A percentile compares a stretch with the other conserved stretches of the same genome.
Evolutionary conservation across 2,113 vertebrate genomes (phyloP).

Genomic region (Anseranas semipalmata): DNA sequence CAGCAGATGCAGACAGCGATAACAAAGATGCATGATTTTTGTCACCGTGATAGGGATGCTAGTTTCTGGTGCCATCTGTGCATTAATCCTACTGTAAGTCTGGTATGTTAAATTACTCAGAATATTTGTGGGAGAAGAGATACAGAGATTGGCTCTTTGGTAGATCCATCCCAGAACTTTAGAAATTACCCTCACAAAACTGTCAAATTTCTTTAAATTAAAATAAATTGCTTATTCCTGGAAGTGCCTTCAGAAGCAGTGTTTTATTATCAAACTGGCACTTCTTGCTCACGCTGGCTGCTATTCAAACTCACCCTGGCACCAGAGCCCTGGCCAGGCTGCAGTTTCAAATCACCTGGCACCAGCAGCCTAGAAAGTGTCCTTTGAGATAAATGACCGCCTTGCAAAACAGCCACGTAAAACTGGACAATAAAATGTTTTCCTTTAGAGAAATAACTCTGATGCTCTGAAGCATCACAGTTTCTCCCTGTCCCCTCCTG

Average conservation of each 20-base stretch:
- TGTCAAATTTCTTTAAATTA: constrained; percentile 49
- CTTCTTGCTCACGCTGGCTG: constrained; percentile 3
- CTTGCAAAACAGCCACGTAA: constrained; percentile 31
- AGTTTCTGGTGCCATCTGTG: not conserved
- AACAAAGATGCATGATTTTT: constrained; percentile 5
- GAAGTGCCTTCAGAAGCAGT: constrained; percentile 3
- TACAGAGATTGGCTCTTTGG: not conserved
- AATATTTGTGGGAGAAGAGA: not conserved
- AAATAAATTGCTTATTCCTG: constrained; percentile 27
- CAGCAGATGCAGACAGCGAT: not conserved
- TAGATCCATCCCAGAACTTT: not conserved
- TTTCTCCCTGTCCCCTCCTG: not conserved
- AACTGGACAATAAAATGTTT: constrained; percentile 28
- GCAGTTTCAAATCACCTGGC: constrained; percentile 65
- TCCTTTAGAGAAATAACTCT: constrained; percentile 49
- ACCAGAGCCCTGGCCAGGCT: constrained; percentile 11
- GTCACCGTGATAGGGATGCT: not conserved
- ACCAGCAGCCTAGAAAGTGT: constrained; percentile 33
- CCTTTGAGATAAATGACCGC: constrained; percentile 53
- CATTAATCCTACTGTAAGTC: not conserved
- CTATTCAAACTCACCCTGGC: constrained; percentile 65
- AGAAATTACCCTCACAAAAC: constrained; percentile 22
- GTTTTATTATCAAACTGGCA: constrained; percentile 61
- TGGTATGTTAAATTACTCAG: not conserved
- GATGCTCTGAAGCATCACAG: not conserved